Conservation (phyloP, 2,113 vertebrate genomes). For the Carassius auratus region DNA sequence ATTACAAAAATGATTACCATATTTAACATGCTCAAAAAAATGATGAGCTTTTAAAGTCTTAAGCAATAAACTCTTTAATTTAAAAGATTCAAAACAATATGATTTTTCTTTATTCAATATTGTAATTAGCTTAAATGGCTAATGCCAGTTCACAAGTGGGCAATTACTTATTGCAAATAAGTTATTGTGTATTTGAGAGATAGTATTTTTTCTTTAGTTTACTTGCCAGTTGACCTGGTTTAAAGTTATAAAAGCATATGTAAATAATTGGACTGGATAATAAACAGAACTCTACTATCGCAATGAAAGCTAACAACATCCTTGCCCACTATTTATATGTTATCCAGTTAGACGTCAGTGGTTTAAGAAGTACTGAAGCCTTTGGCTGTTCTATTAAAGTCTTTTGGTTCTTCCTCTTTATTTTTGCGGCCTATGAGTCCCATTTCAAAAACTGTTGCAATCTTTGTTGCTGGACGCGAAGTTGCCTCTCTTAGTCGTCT, state of each 20-base stretch:
- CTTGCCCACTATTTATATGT: conserved; percentile 50
- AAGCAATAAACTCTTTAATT: conserved; percentile 65
- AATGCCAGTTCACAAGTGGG: neutral
- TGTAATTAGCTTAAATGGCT: conserved; percentile 20
- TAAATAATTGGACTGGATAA: conserved; percentile 14
- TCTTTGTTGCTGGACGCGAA: conserved; percentile 77
- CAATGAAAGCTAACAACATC: conserved; percentile 28
- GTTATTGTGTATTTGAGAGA: conserved; percentile 25
- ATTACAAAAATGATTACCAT: neutral
- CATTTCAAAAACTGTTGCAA: conserved; percentile 77
- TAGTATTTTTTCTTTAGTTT: neutral
- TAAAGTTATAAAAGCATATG: conserved; percentile 27
- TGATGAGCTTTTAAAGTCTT: conserved; percentile 53
- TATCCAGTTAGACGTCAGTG: conserved; percentile 39
- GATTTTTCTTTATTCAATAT: conserved; percentile 25
- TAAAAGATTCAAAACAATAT: conserved; percentile 58
- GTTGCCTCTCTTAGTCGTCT: conserved; percentile 88
- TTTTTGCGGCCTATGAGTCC: conserved; percentile 75
- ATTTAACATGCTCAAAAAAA: conserved; percentile 10
- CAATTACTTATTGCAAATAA: neutral
- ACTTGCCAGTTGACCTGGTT: neutral
- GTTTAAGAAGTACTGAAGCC: conserved; percentile 78
- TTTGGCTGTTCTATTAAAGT: conserved; percentile 87
- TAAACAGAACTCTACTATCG: conserved; percentile 49
- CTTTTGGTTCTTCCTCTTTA: conserved; percentile 82